A percentile compares a stretch with the other conserved stretches of the same genome.
phyloP scores from a whole-genome alignment of 2,888 invertebrate genomes.

The Nomada fabriciana region DNA sequence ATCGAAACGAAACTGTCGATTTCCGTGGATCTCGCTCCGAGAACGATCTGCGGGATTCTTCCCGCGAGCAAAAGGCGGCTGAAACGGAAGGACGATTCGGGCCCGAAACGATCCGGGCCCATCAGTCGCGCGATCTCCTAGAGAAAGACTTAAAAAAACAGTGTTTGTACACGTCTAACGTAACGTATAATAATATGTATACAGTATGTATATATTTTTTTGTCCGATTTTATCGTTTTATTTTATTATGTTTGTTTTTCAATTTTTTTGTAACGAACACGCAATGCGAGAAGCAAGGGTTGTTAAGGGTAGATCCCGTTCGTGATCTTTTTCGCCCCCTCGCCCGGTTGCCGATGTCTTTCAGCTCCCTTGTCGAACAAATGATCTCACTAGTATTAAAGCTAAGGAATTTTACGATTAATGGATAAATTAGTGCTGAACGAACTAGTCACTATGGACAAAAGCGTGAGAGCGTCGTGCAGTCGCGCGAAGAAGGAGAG shows the following conservation, averaged over 20 bases:
- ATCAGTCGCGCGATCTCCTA: constrained; percentile 60
- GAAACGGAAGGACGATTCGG: constrained; percentile 4
- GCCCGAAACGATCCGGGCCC: constrained; percentile 33
- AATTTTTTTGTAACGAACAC: constrained; percentile 7
- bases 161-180: constrained; percentile 30
- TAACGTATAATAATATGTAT: constrained; percentile 25
- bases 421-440: constrained; percentile 54
- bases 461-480: constrained; percentile 29
- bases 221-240: constrained; percentile 2
- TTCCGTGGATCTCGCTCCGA: constrained; percentile 5
- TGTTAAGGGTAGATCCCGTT: neutral
- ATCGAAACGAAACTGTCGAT: neutral
- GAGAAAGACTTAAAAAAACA: constrained; percentile 68
- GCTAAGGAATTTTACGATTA: constrained; percentile 43
- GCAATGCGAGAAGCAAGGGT: neutral
- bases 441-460: constrained; percentile 51
- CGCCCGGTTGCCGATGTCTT: constrained; percentile 58
- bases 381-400: constrained; percentile 82
- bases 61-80: constrained; percentile 31
- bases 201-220: constrained; percentile 25
- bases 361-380: constrained; percentile 70
- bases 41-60: neutral
- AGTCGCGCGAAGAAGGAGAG: neutral
- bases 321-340: neutral
- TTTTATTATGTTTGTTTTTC: constrained; percentile 15